Conservation (phyloP, 2,888 invertebrate genomes). For the Agrypnus murinus region DNA sequence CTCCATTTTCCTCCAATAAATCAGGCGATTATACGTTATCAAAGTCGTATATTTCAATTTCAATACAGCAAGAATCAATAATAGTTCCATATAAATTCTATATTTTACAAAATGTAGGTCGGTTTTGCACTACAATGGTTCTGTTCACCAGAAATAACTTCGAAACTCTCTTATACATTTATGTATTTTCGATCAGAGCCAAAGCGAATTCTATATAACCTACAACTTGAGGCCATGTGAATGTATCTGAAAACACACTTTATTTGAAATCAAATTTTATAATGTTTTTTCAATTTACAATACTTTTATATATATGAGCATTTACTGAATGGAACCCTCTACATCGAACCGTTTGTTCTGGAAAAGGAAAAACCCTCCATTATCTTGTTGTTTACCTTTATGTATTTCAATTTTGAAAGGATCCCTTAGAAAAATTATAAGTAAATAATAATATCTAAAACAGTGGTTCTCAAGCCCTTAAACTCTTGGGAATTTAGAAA, state of each 20-base stretch:
- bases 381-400: no score
- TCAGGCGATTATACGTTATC: slow-evolving; percentile 32
- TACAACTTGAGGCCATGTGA: slow-evolving; percentile 43
- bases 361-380: no score
- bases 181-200: slow-evolving; percentile 52
- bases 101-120: slow-evolving; percentile 48
- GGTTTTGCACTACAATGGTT: slow-evolving; percentile 49
- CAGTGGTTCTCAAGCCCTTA: no score
- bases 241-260: slow-evolving; percentile 44
- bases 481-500: no score
- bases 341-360: slow-evolving; percentile 10
- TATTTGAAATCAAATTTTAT: slow-evolving; percentile 47
- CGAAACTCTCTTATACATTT: slow-evolving; percentile 50
- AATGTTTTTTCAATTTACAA: slow-evolving; percentile 40
- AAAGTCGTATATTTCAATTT: slow-evolving; percentile 45
- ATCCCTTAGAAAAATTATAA: no score
- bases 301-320: slow-evolving; percentile 31
- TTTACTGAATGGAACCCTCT: slow-evolving; percentile 38
- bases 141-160: slow-evolving; percentile 46
- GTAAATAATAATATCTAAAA: no score
- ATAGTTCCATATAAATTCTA: slow-evolving; percentile 45
- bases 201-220: slow-evolving; percentile 45
- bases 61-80: slow-evolving; percentile 36
- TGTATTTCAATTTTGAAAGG: no score
- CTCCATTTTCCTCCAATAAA: slow-evolving; percentile 30